Percentiles rank a stretch among this genome's conserved stretches.
Conservation (phyloP, 2,113 vertebrate species). For the Brachirus orientalis region DNA sequence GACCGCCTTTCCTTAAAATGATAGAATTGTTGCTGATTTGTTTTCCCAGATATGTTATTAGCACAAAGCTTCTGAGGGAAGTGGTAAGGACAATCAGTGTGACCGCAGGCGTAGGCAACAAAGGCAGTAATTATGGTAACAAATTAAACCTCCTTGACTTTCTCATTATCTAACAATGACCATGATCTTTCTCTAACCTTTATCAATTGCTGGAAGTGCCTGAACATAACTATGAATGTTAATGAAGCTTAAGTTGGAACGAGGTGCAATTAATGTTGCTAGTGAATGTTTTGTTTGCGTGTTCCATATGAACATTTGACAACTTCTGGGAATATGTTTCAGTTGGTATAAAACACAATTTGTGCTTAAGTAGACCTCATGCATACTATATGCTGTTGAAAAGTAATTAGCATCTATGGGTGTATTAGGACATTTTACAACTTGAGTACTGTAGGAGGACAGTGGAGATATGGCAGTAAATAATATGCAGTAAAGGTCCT, state of each 20-base stretch:
- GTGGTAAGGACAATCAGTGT: too few relatives aligned
- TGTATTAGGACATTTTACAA: neutral
- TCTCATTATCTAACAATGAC: neutral
- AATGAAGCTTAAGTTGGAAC: neutral
- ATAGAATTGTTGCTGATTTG: too few relatives aligned
- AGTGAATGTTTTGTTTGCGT: too few relatives aligned
- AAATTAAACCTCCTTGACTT: constrained; percentile 1
- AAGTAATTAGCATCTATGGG: neutral
- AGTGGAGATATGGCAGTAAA: too few relatives aligned
- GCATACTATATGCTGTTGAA: neutral
- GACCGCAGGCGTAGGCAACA: too few relatives aligned
- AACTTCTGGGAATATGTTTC: neutral
- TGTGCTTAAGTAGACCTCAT: neutral
- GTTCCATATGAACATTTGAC: neutral
- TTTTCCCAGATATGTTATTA: too few relatives aligned
- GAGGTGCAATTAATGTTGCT: too few relatives aligned
- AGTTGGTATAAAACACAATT: neutral
- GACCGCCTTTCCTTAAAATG: too few relatives aligned
- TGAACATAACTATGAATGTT: neutral
- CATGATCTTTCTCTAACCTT: constrained; percentile 1
- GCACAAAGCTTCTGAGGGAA: too few relatives aligned
- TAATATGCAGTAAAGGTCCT: neutral
- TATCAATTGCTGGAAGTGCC: neutral
- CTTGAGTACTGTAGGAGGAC: neutral
- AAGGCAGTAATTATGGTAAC: neutral